Evolutionary conservation across 2,888 invertebrate genomes (phyloP), one percentile per base, ranked within the genome.

Genomic region (Lasius platythorax): DNA sequence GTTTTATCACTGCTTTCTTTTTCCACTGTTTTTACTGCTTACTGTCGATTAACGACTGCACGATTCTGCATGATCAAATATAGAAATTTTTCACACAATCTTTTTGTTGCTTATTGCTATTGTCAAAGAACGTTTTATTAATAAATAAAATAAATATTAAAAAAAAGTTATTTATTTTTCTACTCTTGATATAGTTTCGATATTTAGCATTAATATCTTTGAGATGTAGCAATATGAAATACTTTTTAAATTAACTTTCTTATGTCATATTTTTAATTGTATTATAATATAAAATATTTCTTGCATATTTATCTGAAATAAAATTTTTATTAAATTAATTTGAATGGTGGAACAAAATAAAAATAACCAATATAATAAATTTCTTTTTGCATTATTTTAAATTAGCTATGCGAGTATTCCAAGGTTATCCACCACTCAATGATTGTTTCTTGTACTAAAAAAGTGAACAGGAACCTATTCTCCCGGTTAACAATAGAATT

Each of bases 21-120:
- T 43, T 33, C 53, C 43, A 85, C 82, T 73, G 84, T 84, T 83
- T 82, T 64, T 50, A 43, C 66, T 68, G 53, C 66, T 83, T 63
- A n/a, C 56, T 67, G 74, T 74, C 87, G 74, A 64, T 68, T 75
- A 70, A 50, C 40, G 50, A 28, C 5, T 18, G 18, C 8, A 46
- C 18, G 33, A 53, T n/a, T 9, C 8, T 30, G 8, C n/a, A 73
- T 33, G 64, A 74, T 82, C 79, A 43, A 56, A 66, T 79, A 23
- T 74, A 53, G 40, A 73, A 67, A 84, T 70, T 50, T 53, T 73
- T 33, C 6, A 28, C 3, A 18, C 70, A n/a, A 63, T 46, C 43
- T 82, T 56, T 73, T 56, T 53, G 12, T 72, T 40, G 56, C 0
- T 53, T 53, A 11, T 18, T 11, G 12, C 15, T 43, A 28, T 43